Conservation (phyloP, 1,140 invertebrate species). For the Gonioctena quinquepunctata region DNA sequence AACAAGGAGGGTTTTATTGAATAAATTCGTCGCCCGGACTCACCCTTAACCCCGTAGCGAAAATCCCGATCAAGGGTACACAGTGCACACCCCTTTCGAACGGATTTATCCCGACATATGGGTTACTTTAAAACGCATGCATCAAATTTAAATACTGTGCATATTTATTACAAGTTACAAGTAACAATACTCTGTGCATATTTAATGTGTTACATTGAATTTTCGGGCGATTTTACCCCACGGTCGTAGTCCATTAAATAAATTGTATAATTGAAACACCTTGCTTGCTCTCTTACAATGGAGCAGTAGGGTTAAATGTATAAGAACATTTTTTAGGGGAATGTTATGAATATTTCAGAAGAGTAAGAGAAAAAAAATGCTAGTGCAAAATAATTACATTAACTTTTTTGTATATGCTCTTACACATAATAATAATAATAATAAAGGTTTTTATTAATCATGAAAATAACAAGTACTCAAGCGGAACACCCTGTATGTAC, state of each 20-base stretch:
- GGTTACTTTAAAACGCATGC: slow-evolving; percentile 34
- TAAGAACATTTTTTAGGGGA: too few species aligned
- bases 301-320: too few species aligned
- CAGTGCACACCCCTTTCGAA: slow-evolving; percentile 2
- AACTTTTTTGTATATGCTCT: too few species aligned
- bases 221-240: neutral
- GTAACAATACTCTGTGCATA: neutral
- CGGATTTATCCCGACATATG: slow-evolving; percentile 29
- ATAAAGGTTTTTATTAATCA: too few species aligned
- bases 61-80: neutral
- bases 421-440: too few species aligned
- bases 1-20: slow-evolving; percentile 26
- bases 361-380: too few species aligned
- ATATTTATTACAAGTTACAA: slow-evolving; percentile 7
- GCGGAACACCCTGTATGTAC: too few species aligned
- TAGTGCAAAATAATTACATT: too few species aligned
- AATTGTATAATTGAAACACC: slow-evolving; percentile 7
- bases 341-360: too few species aligned
- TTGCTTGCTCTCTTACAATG: too few species aligned
- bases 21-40: slow-evolving; percentile 6
- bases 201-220: neutral
- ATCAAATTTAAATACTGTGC: slow-evolving; percentile 25
- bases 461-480: too few species aligned
- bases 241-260: neutral
- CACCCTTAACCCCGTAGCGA: slow-evolving; percentile 8